A percentile compares a stretch with the other conserved stretches of the same genome.
Conservation (phyloP, 2,113 vertebrate species). For the Eulemur rufifrons region DNA sequence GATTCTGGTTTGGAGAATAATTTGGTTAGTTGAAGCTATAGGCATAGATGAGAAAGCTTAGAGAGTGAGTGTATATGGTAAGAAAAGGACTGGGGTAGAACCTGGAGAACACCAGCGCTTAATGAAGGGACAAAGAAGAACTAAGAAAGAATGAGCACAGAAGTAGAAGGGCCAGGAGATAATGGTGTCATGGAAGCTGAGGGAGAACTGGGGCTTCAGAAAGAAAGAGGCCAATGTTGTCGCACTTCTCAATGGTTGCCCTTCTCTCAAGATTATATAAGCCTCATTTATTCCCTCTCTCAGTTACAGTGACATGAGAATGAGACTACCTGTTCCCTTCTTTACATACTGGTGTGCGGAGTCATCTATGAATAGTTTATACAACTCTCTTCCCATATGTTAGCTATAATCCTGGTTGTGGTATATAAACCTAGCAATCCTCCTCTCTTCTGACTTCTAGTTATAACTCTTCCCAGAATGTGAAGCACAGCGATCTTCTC, state of each 20-base stretch:
- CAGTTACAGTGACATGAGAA: not conserved
- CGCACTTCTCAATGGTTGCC: not conserved
- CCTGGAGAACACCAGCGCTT: not conserved
- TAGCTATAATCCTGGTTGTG: not conserved
- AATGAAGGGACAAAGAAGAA: not conserved
- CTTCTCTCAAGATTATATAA: not conserved
- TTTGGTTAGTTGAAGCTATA: not conserved
- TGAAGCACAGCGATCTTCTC: not conserved
- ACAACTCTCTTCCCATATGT: not conserved
- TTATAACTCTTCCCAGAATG: not conserved
- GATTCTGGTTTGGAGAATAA: conserved; percentile 15
- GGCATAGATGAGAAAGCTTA: not conserved
- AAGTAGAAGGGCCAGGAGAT: not conserved
- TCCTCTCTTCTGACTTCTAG: not conserved
- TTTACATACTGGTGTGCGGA: not conserved
- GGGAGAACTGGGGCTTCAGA: not conserved
- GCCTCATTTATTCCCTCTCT: not conserved
- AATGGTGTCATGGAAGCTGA: not conserved
- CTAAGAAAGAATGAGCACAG: not conserved
- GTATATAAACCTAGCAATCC: not conserved
- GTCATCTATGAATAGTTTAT: not conserved
- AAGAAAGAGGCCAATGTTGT: not conserved
- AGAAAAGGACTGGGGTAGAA: not conserved
- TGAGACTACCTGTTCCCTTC: not conserved
- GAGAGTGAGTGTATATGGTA: not conserved